Base-by-base conservation (phyloP, 2,797 vertebrate species). In the Nannoperca australis region DNA sequence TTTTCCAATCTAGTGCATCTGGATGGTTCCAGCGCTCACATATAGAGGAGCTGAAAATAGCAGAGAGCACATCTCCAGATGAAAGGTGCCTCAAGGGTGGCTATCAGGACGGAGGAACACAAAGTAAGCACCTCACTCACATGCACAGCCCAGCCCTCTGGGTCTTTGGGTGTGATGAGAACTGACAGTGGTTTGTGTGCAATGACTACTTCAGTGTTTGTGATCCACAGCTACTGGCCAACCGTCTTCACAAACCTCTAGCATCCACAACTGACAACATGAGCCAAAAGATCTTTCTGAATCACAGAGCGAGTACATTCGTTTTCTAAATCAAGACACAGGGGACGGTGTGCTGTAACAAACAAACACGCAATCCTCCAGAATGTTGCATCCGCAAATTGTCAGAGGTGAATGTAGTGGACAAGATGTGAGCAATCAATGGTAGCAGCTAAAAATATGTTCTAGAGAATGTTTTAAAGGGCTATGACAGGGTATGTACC, bases 41-140 rank as follows among this genome's bases (percentile, higher is more conserved):
- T 78, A 87, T 82, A 85, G 84, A 86, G 82, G 61, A 76, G 81
- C 78, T 79, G 88, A 78, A 93, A 91, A 93, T 92, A 94, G 92
- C 88, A 85, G 83, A 88, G 83, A 89, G 89, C 89, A 82, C 88
- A 90, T 92, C 88, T 91, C 83, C 5, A 66, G 90, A 91, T 92
- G 88, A 91, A 87, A 93, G 89, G 86, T 84, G 88, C 92, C 91
- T 92, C 90, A 81, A 91, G 90, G 92, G 91, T 93, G 91, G 87
- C 90, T 93, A 93, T 93, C 92, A 91, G 92, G 91, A 84, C 86
- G 58, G 87, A 90, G 87, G 90, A 92, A 87, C 88, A 91, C 86
- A 92, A 90, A 92, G 88, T 90, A 91, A 93, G 90, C 90, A 88
- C 90, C 92, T 93, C 90, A 81, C 92, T 92, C 92, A 82, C 92